phyloP scores from a whole-genome alignment of 2,888 invertebrate genomes.

The Platypus cylindrus region DNA sequence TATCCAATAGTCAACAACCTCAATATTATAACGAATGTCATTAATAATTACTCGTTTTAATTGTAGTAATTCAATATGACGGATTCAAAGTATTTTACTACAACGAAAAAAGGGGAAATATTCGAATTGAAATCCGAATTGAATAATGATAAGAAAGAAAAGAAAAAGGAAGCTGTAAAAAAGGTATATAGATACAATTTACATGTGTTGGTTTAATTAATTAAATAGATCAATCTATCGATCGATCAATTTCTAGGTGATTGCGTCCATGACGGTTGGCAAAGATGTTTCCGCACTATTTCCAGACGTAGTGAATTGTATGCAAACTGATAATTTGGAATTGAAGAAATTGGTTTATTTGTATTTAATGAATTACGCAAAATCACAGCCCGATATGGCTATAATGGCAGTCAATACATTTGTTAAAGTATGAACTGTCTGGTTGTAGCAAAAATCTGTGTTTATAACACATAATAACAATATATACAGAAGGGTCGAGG shows the following conservation, averaged over 20 bases:
- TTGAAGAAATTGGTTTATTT: slow-evolving; percentile 96
- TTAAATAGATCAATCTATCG: neutral
- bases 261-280: slow-evolving; percentile 99
- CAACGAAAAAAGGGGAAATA: slow-evolving; percentile 99
- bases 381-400: slow-evolving; percentile 99
- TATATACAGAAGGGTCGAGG: no score
- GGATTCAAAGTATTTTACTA: slow-evolving; percentile 99
- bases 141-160: slow-evolving; percentile 99
- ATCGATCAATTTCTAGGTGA: slow-evolving; percentile 52
- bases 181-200: slow-evolving; percentile 52
- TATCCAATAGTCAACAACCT: no score
- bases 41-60: no score
- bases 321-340: slow-evolving; percentile 99
- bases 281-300: slow-evolving; percentile 98
- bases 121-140: slow-evolving; percentile 98
- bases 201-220: neutral
- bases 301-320: slow-evolving; percentile 99
- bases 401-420: slow-evolving; percentile 99
- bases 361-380: slow-evolving; percentile 99
- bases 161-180: slow-evolving; percentile 98
- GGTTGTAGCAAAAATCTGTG: no score
- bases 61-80: slow-evolving; percentile 86
- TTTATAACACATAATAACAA: no score
- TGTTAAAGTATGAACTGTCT: slow-evolving; percentile 93
- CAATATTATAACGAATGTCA: no score